phyloP scores from a whole-genome alignment of 2,797 vertebrate genomes.

The Aulostomus chinensis region DNA sequence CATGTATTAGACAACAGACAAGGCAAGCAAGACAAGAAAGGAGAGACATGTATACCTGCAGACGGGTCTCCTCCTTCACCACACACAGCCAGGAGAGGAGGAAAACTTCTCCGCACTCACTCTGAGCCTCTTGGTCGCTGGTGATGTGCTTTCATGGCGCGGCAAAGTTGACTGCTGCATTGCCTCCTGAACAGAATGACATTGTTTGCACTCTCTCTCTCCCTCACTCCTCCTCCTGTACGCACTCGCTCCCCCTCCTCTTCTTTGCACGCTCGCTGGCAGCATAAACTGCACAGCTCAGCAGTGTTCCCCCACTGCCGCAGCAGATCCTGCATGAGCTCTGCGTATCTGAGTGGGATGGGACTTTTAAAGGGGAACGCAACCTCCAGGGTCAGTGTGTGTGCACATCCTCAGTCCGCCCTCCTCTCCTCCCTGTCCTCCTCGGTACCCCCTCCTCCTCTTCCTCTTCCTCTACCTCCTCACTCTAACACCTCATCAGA shows the following conservation, averaged over 20 bases:
- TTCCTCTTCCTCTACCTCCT: slow-evolving; percentile 15
- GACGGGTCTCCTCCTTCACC: slow-evolving; percentile 30
- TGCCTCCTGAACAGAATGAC: slow-evolving; percentile 88
- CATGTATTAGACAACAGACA: slow-evolving; percentile 8
- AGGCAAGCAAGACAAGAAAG: slow-evolving; percentile 32
- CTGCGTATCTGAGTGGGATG: slow-evolving; percentile 87
- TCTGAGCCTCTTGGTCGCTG: slow-evolving; percentile 64
- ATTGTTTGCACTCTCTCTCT: slow-evolving; percentile 84
- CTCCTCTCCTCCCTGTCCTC: slow-evolving; percentile 53
- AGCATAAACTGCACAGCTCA: slow-evolving; percentile 90
- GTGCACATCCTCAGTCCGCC: slow-evolving; percentile 63
- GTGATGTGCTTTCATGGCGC: slow-evolving; percentile 75
- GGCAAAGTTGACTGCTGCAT: slow-evolving; percentile 90
- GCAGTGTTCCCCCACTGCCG: slow-evolving; percentile 86
- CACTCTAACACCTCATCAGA: slow-evolving; percentile 46
- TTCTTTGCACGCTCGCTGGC: slow-evolving; percentile 80
- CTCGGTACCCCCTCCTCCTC: slow-evolving; percentile 41
- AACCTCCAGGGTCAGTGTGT: slow-evolving; percentile 82
- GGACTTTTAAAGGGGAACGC: slow-evolving; percentile 90
- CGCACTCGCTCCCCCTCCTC: slow-evolving; percentile 68
- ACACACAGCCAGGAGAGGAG: slow-evolving; percentile 44
- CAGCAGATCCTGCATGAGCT: slow-evolving; percentile 85
- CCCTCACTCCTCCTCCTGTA: slow-evolving; percentile 58
- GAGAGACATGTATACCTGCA: slow-evolving; percentile 54
- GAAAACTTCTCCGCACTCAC: slow-evolving; percentile 80